These are phyloP conservation scores for Lepidocyrtoides sp. DNA, from an alignment of 2,888 invertebrate species.

Conservation along the genomic window DNA sequence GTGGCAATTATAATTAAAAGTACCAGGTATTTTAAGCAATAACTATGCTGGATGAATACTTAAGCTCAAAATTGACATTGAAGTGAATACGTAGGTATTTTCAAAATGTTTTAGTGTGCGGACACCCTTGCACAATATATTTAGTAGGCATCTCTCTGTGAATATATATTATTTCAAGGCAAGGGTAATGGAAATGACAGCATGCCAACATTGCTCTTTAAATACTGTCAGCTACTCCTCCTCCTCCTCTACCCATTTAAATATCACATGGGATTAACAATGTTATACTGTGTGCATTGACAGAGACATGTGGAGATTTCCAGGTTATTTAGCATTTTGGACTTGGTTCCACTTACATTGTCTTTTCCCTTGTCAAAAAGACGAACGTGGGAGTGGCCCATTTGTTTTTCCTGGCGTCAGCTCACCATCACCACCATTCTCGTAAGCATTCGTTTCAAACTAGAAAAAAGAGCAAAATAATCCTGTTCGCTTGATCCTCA, in stretches of 20 bases:
- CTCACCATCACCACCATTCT: too few relatives aligned
- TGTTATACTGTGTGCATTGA: not conserved
- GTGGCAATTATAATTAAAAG: too few relatives aligned
- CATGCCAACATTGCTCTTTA: not conserved
- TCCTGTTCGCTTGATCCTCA: slow-evolving; percentile 32
- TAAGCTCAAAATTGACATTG: too few relatives aligned
- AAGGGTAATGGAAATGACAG: not conserved
- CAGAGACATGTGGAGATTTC: slow-evolving; percentile 32
- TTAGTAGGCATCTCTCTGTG: too few relatives aligned
- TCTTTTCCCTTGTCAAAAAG: slow-evolving; percentile 49
- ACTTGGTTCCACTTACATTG: not conserved
- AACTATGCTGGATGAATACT: too few relatives aligned
- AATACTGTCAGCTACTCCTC: not conserved
- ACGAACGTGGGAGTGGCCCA: slow-evolving; percentile 68
- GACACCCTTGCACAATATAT: too few relatives aligned
- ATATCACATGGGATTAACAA: not conserved
- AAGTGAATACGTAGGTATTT: too few relatives aligned
- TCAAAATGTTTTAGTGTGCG: too few relatives aligned
- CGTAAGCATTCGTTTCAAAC: slow-evolving; percentile 44
- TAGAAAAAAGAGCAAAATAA: slow-evolving; percentile 63
- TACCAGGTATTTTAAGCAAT: too few relatives aligned
- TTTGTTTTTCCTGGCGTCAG: slow-evolving; percentile 63
- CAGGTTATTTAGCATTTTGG: slow-evolving; percentile 60
- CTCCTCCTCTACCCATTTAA: slow-evolving; percentile 13
- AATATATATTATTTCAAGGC: not conserved